Base-by-base conservation (phyloP, 2,797 vertebrate species). In the Neostethus bicornis region DNA sequence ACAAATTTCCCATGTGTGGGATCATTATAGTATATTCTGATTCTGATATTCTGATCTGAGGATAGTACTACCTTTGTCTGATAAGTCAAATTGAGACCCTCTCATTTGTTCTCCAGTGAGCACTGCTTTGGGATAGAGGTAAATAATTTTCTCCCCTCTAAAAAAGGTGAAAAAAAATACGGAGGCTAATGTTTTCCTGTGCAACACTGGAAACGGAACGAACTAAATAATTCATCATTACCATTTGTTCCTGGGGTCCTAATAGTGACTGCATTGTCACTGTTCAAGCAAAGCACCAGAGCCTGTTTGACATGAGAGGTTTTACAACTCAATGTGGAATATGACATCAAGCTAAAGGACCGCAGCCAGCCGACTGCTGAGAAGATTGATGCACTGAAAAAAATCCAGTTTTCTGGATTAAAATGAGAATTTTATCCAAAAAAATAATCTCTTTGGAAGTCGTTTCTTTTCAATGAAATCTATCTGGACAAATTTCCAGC, bases 141-240 rank as follows among this genome's bases (percentile, higher is more conserved):
- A n/a, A n/a, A n/a, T n/a, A n/a, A n/a, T n/a, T n/a, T n/a, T n/a
- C n/a, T n/a, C n/a, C n/a, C n/a, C n/a, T n/a, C n/a, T n/a, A n/a
- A n/a, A n/a, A n/a, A n/a, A n/a, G n/a, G n/a, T n/a, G n/a, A n/a
- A n/a, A 54, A 20, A 37, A 64, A 80, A 66, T 23, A 8, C 32
- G n/a, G 51, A 45, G n/a, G 13, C 38, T 73, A 72, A 77, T 79
- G 74, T 80, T 85, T 82, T 51, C 79, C 31, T 2, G 53, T 4
- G 49, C 34, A 50, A 49, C 21, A 45, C 47, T 4, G 45, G 47
- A 26, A 51, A 11, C 13, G 16, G 14, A 49, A 43, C 20, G 49
- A 46, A 63, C 17, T 76, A 2, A 81, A 82, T 79, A 13, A 81
- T 71, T 75, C 31, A 75, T 51, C 5, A 20, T 24, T 13, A 34